These are phyloP conservation scores for Neria commutata DNA, from an alignment of 2,888 invertebrate genomes.

Conservation along the genomic window DNA sequence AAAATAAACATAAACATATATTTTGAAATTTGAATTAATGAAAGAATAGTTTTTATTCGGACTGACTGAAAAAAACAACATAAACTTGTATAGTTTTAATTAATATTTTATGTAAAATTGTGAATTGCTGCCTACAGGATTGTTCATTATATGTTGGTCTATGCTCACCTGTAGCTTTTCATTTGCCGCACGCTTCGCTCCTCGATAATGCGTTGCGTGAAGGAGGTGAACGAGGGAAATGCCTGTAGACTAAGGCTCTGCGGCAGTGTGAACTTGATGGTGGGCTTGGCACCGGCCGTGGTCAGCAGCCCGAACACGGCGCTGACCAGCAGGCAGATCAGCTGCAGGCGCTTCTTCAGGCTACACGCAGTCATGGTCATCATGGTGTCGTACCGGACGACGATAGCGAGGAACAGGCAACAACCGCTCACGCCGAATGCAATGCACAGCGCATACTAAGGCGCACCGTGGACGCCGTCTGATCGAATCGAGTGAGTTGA, in stretches of 20 bases:
- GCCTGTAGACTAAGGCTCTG: slow-evolving; percentile 55
- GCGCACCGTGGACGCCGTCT: too few species aligned
- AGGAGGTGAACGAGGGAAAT: slow-evolving; percentile 57
- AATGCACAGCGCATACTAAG: too few species aligned
- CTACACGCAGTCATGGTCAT: too few species aligned
- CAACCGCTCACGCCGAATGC: too few species aligned
- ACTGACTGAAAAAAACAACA: too few species aligned
- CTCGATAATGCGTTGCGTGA: slow-evolving; percentile 61
- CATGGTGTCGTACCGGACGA: too few species aligned
- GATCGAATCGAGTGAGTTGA: too few species aligned
- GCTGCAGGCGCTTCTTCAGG: slow-evolving; percentile 45
- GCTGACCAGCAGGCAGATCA: slow-evolving; percentile 47
- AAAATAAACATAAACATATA: too few species aligned
- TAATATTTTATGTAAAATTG: not conserved
- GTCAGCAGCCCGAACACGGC: slow-evolving; percentile 52
- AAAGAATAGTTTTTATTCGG: too few species aligned
- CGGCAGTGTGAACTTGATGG: slow-evolving; percentile 55
- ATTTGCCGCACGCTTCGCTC: slow-evolving; percentile 57
- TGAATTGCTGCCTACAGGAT: not conserved
- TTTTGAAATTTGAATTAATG: too few species aligned
- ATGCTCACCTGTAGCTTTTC: slow-evolving; percentile 62
- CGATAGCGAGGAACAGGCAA: too few species aligned
- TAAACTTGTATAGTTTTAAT: not conserved
- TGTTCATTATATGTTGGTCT: too few species aligned
- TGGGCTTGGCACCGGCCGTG: slow-evolving; percentile 59